These are phyloP conservation scores for Chrysolina haemoptera DNA, from an alignment of 2,888 invertebrate genomes.

Conservation along the genomic window DNA sequence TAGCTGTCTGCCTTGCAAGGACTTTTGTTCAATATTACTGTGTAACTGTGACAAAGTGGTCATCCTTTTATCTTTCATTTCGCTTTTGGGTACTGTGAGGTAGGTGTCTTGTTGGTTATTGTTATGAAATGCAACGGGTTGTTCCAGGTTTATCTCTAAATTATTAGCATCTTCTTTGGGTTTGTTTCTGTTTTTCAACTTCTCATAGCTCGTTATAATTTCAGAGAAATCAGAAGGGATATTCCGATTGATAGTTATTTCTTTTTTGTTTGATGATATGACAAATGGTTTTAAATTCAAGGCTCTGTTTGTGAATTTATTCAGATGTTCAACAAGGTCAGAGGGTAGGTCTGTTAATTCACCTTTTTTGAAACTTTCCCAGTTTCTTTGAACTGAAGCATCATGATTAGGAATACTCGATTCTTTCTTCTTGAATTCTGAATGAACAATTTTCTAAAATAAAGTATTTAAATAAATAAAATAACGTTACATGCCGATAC, in stretches of 20 bases:
- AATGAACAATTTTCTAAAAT: conserved; percentile 76
- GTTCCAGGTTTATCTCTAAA: conserved; percentile 25
- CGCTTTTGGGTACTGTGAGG: conserved; percentile 29
- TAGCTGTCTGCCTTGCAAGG: conserved; percentile 37
- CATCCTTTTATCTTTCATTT: conserved; percentile 33
- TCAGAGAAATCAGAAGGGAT: conserved; percentile 65
- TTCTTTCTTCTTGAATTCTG: conserved; percentile 77
- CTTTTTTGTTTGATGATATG: conserved; percentile 55
- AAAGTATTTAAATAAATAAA: neutral
- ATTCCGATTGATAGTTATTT: conserved; percentile 53
- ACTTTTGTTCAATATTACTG: conserved; percentile 50
- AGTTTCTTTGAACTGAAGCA: conserved; percentile 77
- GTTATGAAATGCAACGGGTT: neutral
- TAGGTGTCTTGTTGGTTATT: conserved; percentile 28
- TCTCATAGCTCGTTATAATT: conserved; percentile 68
- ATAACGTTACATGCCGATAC: neutral
- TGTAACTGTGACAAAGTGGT: conserved; percentile 61
- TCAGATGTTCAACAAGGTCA: conserved; percentile 74
- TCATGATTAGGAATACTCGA: conserved; percentile 78
- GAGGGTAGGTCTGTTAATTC: conserved; percentile 69
- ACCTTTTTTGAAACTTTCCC: conserved; percentile 77
- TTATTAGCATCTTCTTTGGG: conserved; percentile 30
- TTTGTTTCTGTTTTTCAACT: conserved; percentile 68
- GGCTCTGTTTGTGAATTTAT: conserved; percentile 77
- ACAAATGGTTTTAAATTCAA: conserved; percentile 52